A percentile compares a stretch with the other conserved stretches of the same genome.
Evolutionary conservation across 2,888 invertebrate species (phyloP).

Genomic region (Protodeltote pygarga): DNA sequence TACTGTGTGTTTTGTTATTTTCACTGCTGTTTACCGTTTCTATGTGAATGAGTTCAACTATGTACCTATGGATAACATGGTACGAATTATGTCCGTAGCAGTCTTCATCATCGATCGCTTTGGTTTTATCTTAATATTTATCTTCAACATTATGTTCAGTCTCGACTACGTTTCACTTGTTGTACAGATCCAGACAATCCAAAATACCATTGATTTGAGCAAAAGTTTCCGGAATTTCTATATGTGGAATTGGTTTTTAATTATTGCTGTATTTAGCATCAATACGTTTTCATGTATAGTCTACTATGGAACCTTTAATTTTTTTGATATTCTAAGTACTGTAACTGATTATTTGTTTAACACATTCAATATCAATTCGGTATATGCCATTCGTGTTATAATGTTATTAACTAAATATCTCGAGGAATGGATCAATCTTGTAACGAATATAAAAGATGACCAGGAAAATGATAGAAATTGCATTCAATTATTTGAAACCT

Average conservation of each 20-base stretch:
- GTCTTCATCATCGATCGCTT: not conserved
- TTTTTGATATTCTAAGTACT: not conserved
- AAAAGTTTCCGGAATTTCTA: no score
- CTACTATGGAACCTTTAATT: not conserved
- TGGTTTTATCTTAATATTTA: no score
- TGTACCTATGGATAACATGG: no score
- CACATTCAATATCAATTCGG: constrained; percentile 8
- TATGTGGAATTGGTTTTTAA: no score
- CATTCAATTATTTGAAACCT: constrained; percentile 1
- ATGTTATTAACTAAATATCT: constrained; percentile 5
- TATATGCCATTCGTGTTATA: constrained; percentile 8
- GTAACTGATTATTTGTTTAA: not conserved
- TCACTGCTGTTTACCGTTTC: not conserved
- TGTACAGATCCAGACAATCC: no score
- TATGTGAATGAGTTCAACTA: not conserved
- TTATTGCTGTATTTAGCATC: no score
- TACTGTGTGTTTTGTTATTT: not conserved
- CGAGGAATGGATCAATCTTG: constrained; percentile 1
- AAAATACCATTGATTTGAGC: no score
- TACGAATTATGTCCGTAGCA: not conserved
- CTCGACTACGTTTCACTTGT: no score
- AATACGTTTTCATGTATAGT: not conserved
- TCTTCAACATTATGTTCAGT: no score
- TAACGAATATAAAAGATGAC: not conserved
- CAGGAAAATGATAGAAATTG: not conserved